phyloP scores from a whole-genome alignment of 2,888 invertebrate species.

The Andrena chrysosceles region DNA sequence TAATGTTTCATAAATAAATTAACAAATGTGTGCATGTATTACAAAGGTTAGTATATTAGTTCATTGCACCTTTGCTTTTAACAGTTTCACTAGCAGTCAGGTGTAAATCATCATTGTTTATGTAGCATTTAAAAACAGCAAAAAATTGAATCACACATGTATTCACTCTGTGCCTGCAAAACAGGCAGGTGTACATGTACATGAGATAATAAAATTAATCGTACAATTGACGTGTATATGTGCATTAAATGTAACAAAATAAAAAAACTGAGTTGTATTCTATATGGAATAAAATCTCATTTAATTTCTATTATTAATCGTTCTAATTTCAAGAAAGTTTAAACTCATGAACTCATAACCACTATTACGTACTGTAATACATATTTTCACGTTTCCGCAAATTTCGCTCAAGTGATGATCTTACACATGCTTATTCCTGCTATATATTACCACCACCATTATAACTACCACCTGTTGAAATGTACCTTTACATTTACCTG shows the following conservation, averaged over 20 bases:
- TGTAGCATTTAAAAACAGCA: neutral
- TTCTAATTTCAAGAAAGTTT: too few relatives aligned
- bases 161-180: neutral
- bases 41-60: neutral
- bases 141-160: too few relatives aligned
- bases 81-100: neutral
- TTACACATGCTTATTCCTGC: neutral
- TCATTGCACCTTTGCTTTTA: neutral
- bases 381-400: neutral
- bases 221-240: neutral
- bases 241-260: neutral
- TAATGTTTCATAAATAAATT: neutral
- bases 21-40: neutral
- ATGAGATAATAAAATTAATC: neutral
- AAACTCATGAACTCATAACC: neutral
- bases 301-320: too few relatives aligned
- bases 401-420: slow-evolving; percentile 9
- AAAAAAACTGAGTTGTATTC: too few relatives aligned
- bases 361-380: neutral
- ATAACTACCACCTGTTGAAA: slow-evolving; percentile 61
- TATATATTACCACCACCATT: slow-evolving; percentile 3
- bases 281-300: too few relatives aligned
- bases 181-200: neutral
- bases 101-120: neutral
- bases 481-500: slow-evolving; percentile 61